Base-by-base conservation (phyloP, 2,888 invertebrate species). In the Folsomia candida region DNA sequence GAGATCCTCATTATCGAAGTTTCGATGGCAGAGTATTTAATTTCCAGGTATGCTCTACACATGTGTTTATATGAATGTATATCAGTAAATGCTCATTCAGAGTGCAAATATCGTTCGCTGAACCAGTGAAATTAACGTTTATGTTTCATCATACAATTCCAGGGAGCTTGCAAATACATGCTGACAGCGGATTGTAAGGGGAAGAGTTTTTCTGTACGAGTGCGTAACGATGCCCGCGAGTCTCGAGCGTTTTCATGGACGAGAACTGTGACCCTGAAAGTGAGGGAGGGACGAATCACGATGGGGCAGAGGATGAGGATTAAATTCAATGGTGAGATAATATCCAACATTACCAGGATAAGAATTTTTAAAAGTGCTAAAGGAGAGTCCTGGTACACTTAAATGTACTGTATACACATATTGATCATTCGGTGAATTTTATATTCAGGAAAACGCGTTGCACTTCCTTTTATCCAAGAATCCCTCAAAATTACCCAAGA, bases 1-100 rank as follows among this genome's bases (percentile, higher is more conserved):
- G 96, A 0, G 95, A 96, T 83, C 95, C 96, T 0, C 96, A 97
- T 83, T 97, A 96, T 83, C 89, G 92, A 81, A 95, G 95, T 2
- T 97, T 96, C 83, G 97, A 97, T 81, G 95, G 96, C 51, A 91
- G 91, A 82, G 91, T 94, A 81, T 97, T 91, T 83, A 94, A 92
- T 82, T 97, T 97, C 82, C 93, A 93, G 73, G 80, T 80, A 76
- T 18, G 9, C n/a, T n/a, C n/a, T n/a, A n/a, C n/a, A n/a, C n/a
- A n/a, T n/a, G n/a, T n/a, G n/a, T n/a, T n/a, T n/a, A n/a, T n/a
- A n/a, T n/a, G n/a, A n/a, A n/a, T n/a, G n/a, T n/a, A n/a, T n/a
- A n/a, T n/a, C n/a, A n/a, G n/a, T n/a, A n/a, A n/a, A n/a, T n/a
- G n/a, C n/a, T n/a, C n/a, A n/a, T n/a, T n/a, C n/a, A n/a, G n/a